Percentiles rank a stretch among this genome's conserved stretches.
Evolutionary conservation across 2,797 vertebrate genomes (phyloP).

Genomic region (Epinephelus coioides): DNA sequence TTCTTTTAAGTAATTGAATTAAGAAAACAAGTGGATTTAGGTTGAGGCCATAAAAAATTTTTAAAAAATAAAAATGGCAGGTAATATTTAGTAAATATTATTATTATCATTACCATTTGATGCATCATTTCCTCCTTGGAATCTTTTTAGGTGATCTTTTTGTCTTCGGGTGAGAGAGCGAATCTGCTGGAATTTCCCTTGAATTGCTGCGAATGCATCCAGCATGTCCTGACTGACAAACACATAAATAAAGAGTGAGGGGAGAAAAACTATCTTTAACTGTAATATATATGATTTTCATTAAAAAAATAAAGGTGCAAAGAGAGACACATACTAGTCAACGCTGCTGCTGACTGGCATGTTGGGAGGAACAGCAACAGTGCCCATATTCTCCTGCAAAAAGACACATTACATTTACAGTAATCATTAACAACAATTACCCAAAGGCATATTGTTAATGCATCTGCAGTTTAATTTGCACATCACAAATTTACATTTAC

Average conservation of each 20-base stretch:
- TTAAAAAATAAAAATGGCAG: not conserved
- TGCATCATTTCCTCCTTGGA: slow-evolving; percentile 89
- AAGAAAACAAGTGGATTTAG: slow-evolving; percentile 22
- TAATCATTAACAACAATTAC: slow-evolving; percentile 52
- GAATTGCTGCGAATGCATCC: slow-evolving; percentile 91
- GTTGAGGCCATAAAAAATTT: not conserved
- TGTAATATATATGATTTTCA: slow-evolving; percentile 9
- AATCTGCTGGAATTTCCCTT: slow-evolving; percentile 95
- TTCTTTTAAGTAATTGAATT: slow-evolving; percentile 63
- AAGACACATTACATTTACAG: slow-evolving; percentile 56
- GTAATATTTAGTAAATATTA: slow-evolving; percentile 30
- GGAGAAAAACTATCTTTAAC: not conserved
- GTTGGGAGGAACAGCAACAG: slow-evolving; percentile 65
- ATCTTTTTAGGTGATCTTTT: slow-evolving; percentile 94
- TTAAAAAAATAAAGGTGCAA: slow-evolving; percentile 1
- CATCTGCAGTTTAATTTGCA: slow-evolving; percentile 47
- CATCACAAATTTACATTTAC: slow-evolving; percentile 30
- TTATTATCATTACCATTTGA: slow-evolving; percentile 87
- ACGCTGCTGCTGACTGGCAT: slow-evolving; percentile 66
- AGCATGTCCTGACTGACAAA: slow-evolving; percentile 91
- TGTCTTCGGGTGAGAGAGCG: slow-evolving; percentile 91
- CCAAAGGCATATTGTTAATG: slow-evolving; percentile 23
- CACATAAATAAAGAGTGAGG: slow-evolving; percentile 59
- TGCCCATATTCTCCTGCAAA: slow-evolving; percentile 71
- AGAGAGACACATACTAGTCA: slow-evolving; percentile 80